These are phyloP conservation scores for Lates japonicus DNA, from an alignment of 2,797 vertebrate genomes.

Conservation along the genomic window DNA sequence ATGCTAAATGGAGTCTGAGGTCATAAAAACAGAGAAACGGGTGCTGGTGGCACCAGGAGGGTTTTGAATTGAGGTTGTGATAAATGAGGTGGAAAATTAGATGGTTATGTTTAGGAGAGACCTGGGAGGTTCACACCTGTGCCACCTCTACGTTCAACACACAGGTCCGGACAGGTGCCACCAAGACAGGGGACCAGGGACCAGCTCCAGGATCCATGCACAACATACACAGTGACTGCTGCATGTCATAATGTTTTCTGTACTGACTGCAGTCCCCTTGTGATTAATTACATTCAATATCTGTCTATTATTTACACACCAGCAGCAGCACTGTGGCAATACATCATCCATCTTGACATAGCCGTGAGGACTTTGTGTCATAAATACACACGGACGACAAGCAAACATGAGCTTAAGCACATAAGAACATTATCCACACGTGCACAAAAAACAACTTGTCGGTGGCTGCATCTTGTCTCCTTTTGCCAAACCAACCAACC, in stretches of 20 bases:
- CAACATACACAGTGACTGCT: neutral
- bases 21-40: neutral
- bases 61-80: slow-evolving; percentile 18
- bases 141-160: slow-evolving; percentile 35
- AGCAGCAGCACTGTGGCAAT: slow-evolving; percentile 27
- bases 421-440: slow-evolving; percentile 55
- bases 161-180: slow-evolving; percentile 40
- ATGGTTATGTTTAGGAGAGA: slow-evolving; percentile 31
- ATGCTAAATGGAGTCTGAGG: neutral
- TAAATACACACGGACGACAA: slow-evolving; percentile 15
- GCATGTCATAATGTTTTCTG: slow-evolving; percentile 27
- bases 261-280: slow-evolving; percentile 23
- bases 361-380: slow-evolving; percentile 27
- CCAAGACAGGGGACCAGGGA: neutral
- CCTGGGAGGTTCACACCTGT: slow-evolving; percentile 55
- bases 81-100: slow-evolving; percentile 70
- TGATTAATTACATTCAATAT: slow-evolving; percentile 64
- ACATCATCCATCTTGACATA: slow-evolving; percentile 46
- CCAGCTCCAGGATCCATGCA: neutral
- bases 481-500: neutral
- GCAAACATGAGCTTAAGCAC: slow-evolving; percentile 36
- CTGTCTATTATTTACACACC: slow-evolving; percentile 57
- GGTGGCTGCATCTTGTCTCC: slow-evolving; percentile 27
- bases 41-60: slow-evolving; percentile 6
- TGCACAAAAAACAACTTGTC: slow-evolving; percentile 64